phyloP scores from a whole-genome alignment of 2,888 invertebrate genomes.

The Pyrgus malvae region DNA sequence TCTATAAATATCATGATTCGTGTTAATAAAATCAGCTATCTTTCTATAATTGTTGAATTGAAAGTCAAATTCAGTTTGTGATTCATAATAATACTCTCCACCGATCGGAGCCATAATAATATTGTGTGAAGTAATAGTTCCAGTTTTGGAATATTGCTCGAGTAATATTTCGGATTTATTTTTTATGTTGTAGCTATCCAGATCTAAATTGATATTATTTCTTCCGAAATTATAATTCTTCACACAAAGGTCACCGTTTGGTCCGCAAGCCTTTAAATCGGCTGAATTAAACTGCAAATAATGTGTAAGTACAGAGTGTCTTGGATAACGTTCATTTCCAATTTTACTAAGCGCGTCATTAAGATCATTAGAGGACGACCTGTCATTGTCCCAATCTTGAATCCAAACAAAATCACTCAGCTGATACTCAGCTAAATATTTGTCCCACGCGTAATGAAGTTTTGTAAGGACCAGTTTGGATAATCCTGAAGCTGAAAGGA shows the following conservation, averaged over 20 bases:
- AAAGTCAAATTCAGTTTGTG: constrained; percentile 94
- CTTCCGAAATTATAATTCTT: constrained; percentile 85
- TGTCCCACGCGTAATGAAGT: constrained; percentile 96
- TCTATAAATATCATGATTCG: constrained; percentile 85
- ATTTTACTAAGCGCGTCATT: constrained; percentile 56
- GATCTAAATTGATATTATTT: constrained; percentile 86
- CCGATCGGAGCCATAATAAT: constrained; percentile 95
- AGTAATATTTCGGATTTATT: constrained; percentile 91
- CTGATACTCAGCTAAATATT: constrained; percentile 93
- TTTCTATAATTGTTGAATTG: constrained; percentile 95
- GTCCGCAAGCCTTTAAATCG: constrained; percentile 63
- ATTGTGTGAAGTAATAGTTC: constrained; percentile 93
- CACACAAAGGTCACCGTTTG: constrained; percentile 51
- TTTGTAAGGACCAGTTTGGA: constrained; percentile 93
- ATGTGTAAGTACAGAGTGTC: constrained; percentile 60
- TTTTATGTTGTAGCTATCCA: constrained; percentile 91
- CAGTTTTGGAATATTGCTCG: constrained; percentile 94
- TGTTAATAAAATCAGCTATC: constrained; percentile 93
- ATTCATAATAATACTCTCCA: constrained; percentile 94
- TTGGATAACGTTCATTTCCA: constrained; percentile 59
- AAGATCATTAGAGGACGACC: constrained; percentile 44
- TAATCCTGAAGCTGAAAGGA: constrained; percentile 90
- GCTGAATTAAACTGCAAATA: constrained; percentile 65
- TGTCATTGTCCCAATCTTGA: constrained; percentile 88
- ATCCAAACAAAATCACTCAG: constrained; percentile 95